Percentiles rank a stretch among this genome's conserved stretches.
Evolutionary conservation across 2,888 invertebrate species (phyloP).

Genomic region (Drosophila koepferae): DNA sequence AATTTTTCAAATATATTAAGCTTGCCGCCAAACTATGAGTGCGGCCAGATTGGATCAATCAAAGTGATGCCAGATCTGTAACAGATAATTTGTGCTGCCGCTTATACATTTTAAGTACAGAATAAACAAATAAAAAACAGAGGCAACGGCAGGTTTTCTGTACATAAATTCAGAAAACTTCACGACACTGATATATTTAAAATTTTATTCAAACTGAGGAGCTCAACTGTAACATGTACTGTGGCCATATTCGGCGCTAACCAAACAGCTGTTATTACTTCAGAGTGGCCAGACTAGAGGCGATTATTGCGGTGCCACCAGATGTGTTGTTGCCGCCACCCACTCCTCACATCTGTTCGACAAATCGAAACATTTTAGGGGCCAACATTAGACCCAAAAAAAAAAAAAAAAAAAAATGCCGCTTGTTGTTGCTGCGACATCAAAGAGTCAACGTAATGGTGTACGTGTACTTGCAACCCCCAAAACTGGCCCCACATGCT

Average conservation of each 20-base stretch:
- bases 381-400: slow-evolving; percentile 23
- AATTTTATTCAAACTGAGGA: neutral
- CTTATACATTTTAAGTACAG: neutral
- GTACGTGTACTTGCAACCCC: slow-evolving; percentile 60
- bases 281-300: slow-evolving; percentile 17
- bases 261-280: slow-evolving; percentile 1
- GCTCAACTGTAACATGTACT: neutral
- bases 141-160: neutral
- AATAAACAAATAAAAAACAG: neutral
- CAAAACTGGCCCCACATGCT: slow-evolving; percentile 29
- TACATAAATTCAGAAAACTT: neutral
- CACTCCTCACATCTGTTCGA: slow-evolving; percentile 31
- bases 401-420: slow-evolving; percentile 27
- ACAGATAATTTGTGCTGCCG: neutral
- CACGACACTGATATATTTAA: neutral
- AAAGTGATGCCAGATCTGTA: neutral
- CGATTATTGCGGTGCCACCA: slow-evolving; percentile 8
- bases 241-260: slow-evolving; percentile 2
- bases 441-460: slow-evolving; percentile 34
- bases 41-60: neutral
- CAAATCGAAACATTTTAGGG: slow-evolving; percentile 45
- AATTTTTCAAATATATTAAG: neutral
- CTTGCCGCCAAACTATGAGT: neutral
- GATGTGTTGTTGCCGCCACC: slow-evolving; percentile 18
- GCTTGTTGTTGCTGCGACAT: slow-evolving; percentile 42